Conservation (phyloP, 1,140 invertebrate species). For the Mylabris phalerata region DNA sequence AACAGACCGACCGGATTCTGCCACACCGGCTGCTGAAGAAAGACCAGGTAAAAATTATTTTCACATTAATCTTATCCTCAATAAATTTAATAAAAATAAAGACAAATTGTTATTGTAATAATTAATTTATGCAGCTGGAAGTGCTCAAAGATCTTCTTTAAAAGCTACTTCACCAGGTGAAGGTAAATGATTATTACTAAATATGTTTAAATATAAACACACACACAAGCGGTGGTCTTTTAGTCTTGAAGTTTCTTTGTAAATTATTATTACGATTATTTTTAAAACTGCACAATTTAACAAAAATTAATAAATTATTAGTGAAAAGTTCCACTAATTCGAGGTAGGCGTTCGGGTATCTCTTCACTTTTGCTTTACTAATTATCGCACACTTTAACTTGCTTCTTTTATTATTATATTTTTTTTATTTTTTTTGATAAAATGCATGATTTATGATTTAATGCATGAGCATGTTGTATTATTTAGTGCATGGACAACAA, state of each 20-base stretch:
- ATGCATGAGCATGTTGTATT: constrained; percentile 46
- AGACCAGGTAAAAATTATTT: constrained; percentile 32
- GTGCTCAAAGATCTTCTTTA: constrained; percentile 37
- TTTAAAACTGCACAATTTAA: constrained; percentile 10
- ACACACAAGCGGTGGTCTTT: too few relatives aligned
- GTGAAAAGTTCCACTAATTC: constrained; percentile 1
- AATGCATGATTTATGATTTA: constrained; percentile 18
- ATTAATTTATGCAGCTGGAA: constrained; percentile 36
- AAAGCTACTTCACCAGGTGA: constrained; percentile 41
- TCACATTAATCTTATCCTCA: neutral
- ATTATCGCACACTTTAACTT: neutral
- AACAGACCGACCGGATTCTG: constrained; percentile 44
- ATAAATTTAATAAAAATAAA: neutral
- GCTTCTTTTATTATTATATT: neutral
- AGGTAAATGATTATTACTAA: constrained; percentile 29
- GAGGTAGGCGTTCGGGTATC: neutral
- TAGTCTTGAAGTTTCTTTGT: neutral
- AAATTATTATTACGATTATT: neutral
- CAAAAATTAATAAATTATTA: too few relatives aligned
- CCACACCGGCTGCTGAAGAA: constrained; percentile 39
- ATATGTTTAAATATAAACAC: too few relatives aligned
- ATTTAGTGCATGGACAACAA: constrained; percentile 27
- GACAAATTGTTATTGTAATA: neutral
- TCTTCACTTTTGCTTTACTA: too few relatives aligned
- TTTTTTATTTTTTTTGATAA: neutral